Evolutionary conservation across 2,797 vertebrate genomes (phyloP).

Genomic region (Euphonia xanthogaster): DNA sequence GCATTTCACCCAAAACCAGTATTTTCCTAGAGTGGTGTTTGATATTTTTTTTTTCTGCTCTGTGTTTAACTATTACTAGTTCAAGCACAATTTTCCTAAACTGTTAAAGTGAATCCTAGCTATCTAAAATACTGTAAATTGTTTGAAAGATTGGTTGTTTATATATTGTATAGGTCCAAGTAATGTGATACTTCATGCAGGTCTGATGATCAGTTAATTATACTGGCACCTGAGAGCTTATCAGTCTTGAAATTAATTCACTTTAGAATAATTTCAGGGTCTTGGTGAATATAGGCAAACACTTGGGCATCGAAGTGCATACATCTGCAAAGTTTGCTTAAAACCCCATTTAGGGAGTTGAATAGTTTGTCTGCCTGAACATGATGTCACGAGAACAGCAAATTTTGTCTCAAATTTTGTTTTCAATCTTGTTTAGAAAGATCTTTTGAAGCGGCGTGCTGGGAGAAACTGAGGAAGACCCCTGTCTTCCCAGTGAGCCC

Average conservation of each 20-base stretch:
- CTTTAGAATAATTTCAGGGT: background rate
- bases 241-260: background rate
- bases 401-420: background rate
- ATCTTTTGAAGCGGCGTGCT: too few relatives aligned
- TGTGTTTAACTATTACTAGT: background rate
- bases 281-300: background rate
- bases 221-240: background rate
- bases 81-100: background rate
- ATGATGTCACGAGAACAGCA: background rate
- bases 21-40: background rate
- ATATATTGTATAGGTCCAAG: background rate
- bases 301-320: fast-evolving
- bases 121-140: background rate
- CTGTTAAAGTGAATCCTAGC: background rate
- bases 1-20: background rate
- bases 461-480: too few relatives aligned
- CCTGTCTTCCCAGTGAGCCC: too few relatives aligned
- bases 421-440: background rate
- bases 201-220: background rate
- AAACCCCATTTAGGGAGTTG: background rate
- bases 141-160: background rate
- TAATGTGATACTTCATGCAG: background rate
- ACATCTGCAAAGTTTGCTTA: background rate
- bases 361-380: background rate
- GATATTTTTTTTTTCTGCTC: background rate